These are phyloP conservation scores for Catocala fraxini DNA, from an alignment of 2,888 invertebrate species.

Conservation along the genomic window DNA sequence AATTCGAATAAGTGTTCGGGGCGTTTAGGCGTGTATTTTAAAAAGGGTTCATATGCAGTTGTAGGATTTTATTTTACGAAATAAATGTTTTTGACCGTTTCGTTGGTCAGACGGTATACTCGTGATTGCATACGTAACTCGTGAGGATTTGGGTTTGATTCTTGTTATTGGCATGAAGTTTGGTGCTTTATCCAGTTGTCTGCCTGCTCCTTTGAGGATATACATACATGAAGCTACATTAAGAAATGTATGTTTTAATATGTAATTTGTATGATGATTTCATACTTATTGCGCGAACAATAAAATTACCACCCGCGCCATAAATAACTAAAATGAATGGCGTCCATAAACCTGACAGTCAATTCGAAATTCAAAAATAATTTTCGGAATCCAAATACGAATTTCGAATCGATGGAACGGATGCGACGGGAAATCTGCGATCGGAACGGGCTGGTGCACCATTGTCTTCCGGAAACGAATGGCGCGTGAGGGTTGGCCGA, in stretches of 20 bases:
- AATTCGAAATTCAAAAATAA: conserved; percentile 44
- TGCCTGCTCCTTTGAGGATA: too few species aligned
- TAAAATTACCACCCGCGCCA: conserved; percentile 2
- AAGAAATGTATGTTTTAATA: neutral
- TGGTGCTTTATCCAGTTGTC: too few species aligned
- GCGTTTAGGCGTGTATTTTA: conserved; percentile 33
- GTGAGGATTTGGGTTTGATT: too few species aligned
- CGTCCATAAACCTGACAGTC: conserved; percentile 35
- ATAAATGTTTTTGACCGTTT: neutral
- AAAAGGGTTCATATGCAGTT: conserved; percentile 18
- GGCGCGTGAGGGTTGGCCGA: conserved; percentile 71
- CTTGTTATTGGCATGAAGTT: too few species aligned
- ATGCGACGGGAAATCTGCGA: conserved; percentile 69
- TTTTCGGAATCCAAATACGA: conserved; percentile 53
- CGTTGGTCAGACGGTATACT: too few species aligned
- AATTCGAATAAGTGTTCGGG: conserved; percentile 29
- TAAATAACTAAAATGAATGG: conserved; percentile 35
- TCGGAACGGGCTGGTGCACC: conserved; percentile 75
- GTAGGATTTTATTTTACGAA: conserved; percentile 4
- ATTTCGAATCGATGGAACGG: conserved; percentile 61
- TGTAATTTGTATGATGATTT: neutral
- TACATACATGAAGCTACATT: too few species aligned
- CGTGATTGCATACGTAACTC: too few species aligned
- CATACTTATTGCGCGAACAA: conserved; percentile 6
- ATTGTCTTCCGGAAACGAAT: conserved; percentile 85